These are phyloP conservation scores for Cinclus cinclus DNA, from an alignment of 2,113 vertebrate species.

Conservation along the genomic window DNA sequence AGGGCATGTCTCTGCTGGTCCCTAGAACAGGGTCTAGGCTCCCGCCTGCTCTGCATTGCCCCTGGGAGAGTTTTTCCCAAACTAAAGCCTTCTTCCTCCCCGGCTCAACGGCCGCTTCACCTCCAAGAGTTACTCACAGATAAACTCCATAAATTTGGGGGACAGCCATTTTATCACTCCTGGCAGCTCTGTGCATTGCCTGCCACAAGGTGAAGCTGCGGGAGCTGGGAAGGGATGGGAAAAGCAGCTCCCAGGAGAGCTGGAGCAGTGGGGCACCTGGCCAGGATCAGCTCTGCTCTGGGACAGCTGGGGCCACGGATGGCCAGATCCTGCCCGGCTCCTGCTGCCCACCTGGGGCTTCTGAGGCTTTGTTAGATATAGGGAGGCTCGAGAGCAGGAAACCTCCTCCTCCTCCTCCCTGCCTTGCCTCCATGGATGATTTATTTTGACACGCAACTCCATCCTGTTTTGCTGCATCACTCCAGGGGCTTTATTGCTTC, in stretches of 20 bases:
- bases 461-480: conserved; percentile 66
- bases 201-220: conserved; percentile 32
- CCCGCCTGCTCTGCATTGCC: not conserved
- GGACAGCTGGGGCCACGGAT: rapidly evolving
- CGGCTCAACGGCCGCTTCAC: not conserved
- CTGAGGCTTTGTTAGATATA: conserved; percentile 17
- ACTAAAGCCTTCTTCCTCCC: not conserved
- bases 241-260: not conserved
- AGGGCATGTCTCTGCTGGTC: rapidly evolving
- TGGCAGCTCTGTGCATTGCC: conserved; percentile 34
- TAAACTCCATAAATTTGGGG: conserved; percentile 68
- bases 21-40: not conserved
- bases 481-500: conserved; percentile 39
- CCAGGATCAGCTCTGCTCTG: not conserved
- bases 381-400: not conserved
- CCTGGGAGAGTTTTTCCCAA: not conserved
- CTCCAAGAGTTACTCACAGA: conserved; percentile 65
- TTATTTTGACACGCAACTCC: conserved; percentile 42
- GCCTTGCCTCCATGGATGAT: conserved; percentile 56
- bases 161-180: conserved; percentile 65
- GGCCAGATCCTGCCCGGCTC: rapidly evolving
- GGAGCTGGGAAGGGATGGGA: not conserved
- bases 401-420: conserved; percentile 43
- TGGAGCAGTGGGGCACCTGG: rapidly evolving
- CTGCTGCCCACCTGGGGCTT: not conserved